Evolutionary conservation across 2,888 invertebrate genomes (phyloP).

Genomic region (Falcaria lacertinaria): DNA sequence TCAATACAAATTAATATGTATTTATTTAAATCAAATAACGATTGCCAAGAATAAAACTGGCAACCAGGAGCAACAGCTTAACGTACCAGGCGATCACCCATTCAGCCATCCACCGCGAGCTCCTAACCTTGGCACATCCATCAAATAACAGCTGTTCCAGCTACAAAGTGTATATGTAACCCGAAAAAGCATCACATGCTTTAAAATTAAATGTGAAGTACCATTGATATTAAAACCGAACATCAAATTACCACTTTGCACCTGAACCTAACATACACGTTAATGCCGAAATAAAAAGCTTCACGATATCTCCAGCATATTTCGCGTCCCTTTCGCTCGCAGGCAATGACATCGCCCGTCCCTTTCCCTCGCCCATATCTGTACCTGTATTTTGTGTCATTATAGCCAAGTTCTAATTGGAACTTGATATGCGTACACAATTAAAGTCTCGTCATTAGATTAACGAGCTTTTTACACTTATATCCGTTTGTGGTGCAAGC

Average conservation of each 20-base stretch:
- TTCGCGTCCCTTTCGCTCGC: neutral
- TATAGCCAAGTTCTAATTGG: conserved; percentile 65
- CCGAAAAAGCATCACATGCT: no score
- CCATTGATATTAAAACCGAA: neutral
- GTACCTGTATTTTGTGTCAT: conserved; percentile 49
- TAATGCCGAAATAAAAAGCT: neutral
- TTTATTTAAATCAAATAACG: no score
- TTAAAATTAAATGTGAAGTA: neutral
- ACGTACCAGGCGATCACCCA: no score
- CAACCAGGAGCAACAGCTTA: no score
- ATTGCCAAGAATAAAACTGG: no score
- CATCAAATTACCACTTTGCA: neutral
- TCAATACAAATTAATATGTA: no score
- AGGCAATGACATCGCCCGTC: neutral
- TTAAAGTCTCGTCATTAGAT: conserved; percentile 60
- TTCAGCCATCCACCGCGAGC: no score
- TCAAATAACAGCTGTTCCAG: no score
- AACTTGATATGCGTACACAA: conserved; percentile 72
- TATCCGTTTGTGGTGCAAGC: conserved; percentile 13
- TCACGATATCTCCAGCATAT: neutral
- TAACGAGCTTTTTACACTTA: conserved; percentile 66
- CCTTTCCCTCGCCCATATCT: conserved; percentile 16
- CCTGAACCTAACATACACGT: neutral
- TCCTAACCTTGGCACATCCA: no score
- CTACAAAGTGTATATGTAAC: no score